Evolutionary conservation across 2,113 vertebrate species (phyloP), one percentile per base, ranked within the genome.

Genomic region (Ahaetulla prasina): DNA sequence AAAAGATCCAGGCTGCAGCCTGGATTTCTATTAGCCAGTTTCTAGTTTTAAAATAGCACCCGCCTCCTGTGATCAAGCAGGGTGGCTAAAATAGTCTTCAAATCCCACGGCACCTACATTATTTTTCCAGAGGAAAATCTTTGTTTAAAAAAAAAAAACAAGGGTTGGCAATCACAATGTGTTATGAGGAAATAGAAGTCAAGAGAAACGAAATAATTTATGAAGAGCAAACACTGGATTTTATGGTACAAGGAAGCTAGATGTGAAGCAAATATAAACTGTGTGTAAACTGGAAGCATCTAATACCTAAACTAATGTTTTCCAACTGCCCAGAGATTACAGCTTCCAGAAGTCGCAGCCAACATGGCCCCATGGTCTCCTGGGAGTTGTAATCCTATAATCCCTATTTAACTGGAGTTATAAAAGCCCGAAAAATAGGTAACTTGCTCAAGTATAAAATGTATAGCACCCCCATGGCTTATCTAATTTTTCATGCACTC

Each of bases 191-290:
- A 89, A 49, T 54, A 88, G 39, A 93, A 91, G 47, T 80, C 43
- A 47, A 18, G 45, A 80, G 52, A 91, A 88, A 23, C 47, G 50
- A 47, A 80, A 74, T 43, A 1, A 52, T 12, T 50, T 47, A 63
- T 57, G 0, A 0, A 60, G 57, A 0, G 5, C 0, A 60, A 22
- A 50, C 45, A 22, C 43, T 12, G 68, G 49, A 85, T 57, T 54
- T 47, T 0, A 0, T 9, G 53, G 20, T 85, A 52, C 0, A 0
- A 3, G 2, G 27, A 60, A 74, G 16, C 30, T 0, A 35, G 22
- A 45, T 60, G 63, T 0, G 0, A 0, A 7, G 20, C 25, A n/a
- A 9, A 63, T 1, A 16, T 20, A 7, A 49, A 90, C n/a, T 0
- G 10, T 20, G 16, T 16, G 39, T 45, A 91, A 93, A 88, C 0